A percentile compares a stretch with the other conserved stretches of the same genome.
These are phyloP conservation scores for Unio delphinus DNA, from an alignment of 2,888 invertebrate species.

Conservation along the genomic window DNA sequence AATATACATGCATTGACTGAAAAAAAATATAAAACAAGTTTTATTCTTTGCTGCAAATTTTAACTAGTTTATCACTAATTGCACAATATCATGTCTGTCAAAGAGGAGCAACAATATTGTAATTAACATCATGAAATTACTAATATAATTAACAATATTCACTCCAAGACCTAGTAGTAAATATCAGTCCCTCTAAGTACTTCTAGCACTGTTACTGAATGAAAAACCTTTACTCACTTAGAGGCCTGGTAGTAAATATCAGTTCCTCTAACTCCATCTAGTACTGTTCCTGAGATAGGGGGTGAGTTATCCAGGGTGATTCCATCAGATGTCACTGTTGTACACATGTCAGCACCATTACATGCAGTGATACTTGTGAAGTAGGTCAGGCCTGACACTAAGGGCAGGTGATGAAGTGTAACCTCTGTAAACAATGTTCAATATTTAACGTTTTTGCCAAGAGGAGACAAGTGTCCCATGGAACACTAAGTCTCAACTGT, in stretches of 20 bases:
- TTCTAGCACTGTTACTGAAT: too few species aligned
- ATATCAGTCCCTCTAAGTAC: too few species aligned
- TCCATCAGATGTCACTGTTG: slow-evolving; percentile 44
- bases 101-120: background rate
- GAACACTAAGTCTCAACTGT: too few species aligned
- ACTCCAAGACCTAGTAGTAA: too few species aligned
- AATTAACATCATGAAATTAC: too few species aligned
- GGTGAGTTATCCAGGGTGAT: slow-evolving; percentile 47
- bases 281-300: slow-evolving; percentile 38
- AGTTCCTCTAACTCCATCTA: slow-evolving; percentile 33
- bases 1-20: background rate
- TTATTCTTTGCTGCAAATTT: too few species aligned
- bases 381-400: slow-evolving; percentile 24
- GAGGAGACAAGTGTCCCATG: too few species aligned
- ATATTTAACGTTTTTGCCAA: too few species aligned
- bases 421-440: slow-evolving; percentile 2
- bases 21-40: too few species aligned
- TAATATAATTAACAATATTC: too few species aligned
- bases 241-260: slow-evolving; percentile 42
- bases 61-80: too few species aligned
- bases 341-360: slow-evolving; percentile 45
- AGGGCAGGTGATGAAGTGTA: slow-evolving; percentile 6
- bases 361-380: slow-evolving; percentile 46
- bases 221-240: slow-evolving; percentile 3
- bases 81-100: too few species aligned